Base-by-base conservation (phyloP, 2,888 invertebrate genomes). In the Oscheius sp. region DNA sequence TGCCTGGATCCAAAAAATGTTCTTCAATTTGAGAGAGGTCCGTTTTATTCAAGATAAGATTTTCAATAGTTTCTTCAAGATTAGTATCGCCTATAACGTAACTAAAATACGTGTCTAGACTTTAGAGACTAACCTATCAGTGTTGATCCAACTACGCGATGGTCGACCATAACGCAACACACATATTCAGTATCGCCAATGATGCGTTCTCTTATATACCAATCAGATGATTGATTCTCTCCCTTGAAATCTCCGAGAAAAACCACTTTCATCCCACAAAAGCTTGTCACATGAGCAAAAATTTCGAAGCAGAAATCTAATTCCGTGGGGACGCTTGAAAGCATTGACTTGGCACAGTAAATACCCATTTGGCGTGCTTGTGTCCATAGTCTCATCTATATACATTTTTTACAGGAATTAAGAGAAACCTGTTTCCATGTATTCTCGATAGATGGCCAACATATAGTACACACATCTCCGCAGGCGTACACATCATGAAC, bases 341-440 rank as follows among this genome's bases (percentile, higher is more conserved):
- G 71, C 94, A 99, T 97, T 73, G 93, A 93, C 89, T 94, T 93
- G 0, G 95, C 97, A 27, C 94, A 95, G 91, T 95, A 96, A 70
- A 92, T 92, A 12, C 97, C 99, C 96, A 97, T 97, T 90, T 97
- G 96, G 70, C 96, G 91, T 0, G 98, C 99, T 90, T 99, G 99
- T 0, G 96, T 95, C 99, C 99, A 99, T 45, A 99, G 90, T 74
- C 95, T 92, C 93, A 98, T 94, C 91, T 96, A 84, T 52, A 88
- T 80, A 7, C 53, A 25, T 13, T 69, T 13, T 21, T 16, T 63
- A 45, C 35, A 45, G 5, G 2, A 23, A 1, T 16, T 27, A 35
- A 35, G 9, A 35, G 9, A 3, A 35, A 84, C 89, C 89, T 86
- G 86, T 29, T 74, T 77, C 86, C 85, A 86, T 88, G 89, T 89